Conservation (phyloP, 35 echinoderm and acorn worm genomes). For the Holothuria glaberrima region DNA sequence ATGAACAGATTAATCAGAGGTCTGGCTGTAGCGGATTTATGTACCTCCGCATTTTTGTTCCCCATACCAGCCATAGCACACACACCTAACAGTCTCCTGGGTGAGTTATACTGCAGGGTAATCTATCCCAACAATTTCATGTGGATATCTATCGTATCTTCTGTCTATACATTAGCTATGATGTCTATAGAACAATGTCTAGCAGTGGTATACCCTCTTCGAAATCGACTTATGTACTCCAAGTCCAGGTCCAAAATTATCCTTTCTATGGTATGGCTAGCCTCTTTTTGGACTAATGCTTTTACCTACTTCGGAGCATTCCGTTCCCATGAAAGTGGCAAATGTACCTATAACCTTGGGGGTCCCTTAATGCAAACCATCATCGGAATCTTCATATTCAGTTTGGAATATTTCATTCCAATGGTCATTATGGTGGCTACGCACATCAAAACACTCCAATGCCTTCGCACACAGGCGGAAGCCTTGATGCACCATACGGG, state of each 20-base stretch:
- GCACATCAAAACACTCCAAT: constrained; percentile 8
- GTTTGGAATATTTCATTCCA: constrained; percentile 69
- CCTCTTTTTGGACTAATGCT: constrained; percentile 56
- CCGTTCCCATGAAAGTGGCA: constrained; percentile 16
- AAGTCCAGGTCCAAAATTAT: constrained; percentile 47
- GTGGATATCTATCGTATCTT: constrained; percentile 82
- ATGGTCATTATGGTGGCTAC: constrained; percentile 68
- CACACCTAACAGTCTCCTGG: constrained; percentile 17
- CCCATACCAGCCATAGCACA: constrained; percentile 38
- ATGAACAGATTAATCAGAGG: constrained; percentile 61
- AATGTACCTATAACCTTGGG: constrained; percentile 23
- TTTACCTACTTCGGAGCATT: constrained; percentile 45
- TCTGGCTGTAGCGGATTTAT: constrained; percentile 75
- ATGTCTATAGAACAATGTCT: constrained; percentile 75
- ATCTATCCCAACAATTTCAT: constrained; percentile 56
- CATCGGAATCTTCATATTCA: constrained; percentile 59
- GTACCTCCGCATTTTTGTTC: constrained; percentile 61
- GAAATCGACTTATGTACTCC: constrained; percentile 54
- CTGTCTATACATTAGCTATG: constrained; percentile 69
- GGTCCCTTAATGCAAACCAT: constrained; percentile 24
- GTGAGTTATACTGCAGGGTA: constrained; percentile 69
- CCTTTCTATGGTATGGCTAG: constrained; percentile 50
- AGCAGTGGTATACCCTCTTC: constrained; percentile 67
- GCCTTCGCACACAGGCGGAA: constrained; percentile 21
- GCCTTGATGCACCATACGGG: constrained; percentile 4